Conservation (phyloP, 2,797 vertebrate genomes). For the Rhinichthys osculus region DNA sequence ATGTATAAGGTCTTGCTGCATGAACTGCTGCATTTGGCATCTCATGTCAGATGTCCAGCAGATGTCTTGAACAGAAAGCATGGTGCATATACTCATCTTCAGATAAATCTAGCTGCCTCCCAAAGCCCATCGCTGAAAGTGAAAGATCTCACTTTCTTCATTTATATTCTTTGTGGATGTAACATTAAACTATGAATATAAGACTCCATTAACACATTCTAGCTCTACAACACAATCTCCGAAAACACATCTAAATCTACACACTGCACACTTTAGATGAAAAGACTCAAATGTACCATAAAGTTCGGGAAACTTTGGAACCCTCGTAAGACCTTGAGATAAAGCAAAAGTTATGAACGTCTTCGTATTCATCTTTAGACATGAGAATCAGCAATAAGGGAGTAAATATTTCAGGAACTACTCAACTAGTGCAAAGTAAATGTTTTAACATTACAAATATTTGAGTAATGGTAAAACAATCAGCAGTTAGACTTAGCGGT, state of each 20-base stretch:
- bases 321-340: conserved; percentile 75
- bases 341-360: conserved; percentile 49
- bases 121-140: conserved; percentile 45
- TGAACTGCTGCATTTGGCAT: conserved; percentile 54
- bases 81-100: conserved; percentile 34
- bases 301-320: conserved; percentile 77
- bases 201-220: not conserved
- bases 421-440: not conserved
- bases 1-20: conserved; percentile 58
- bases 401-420: conserved; percentile 57
- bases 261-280: not conserved
- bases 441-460: not conserved
- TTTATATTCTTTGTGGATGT: not conserved
- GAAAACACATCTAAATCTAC: not conserved
- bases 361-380: not conserved
- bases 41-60: conserved; percentile 51
- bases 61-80: conserved; percentile 41
- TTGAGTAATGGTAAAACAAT: not conserved
- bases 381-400: not conserved
- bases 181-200: conserved; percentile 7
- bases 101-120: conserved; percentile 43
- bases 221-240: conserved; percentile 12
- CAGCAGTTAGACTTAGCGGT: not conserved
- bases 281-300: conserved; percentile 70
- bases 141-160: conserved; percentile 41